Evolutionary conservation across 92 coral and sea anemone species (phyloP), one percentile per base, ranked within the genome.

Genomic region (Umimayanthus kanabou): DNA sequence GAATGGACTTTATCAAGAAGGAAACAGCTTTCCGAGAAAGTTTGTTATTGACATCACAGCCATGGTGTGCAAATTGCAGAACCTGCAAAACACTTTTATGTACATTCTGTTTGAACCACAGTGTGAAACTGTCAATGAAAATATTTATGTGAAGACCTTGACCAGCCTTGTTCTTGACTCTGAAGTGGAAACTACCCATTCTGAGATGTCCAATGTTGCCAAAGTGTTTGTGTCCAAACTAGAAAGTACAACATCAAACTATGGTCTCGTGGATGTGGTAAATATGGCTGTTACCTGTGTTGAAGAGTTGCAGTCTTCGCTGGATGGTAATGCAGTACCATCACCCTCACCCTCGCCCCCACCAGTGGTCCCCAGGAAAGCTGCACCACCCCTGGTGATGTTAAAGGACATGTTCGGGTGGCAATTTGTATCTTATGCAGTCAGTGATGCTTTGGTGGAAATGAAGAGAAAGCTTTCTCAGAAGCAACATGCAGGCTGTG

Each of bases 1-100:
- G 94, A 91, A 91, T 26, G 75, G 73, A 42, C 79, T 73, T 73
- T 94, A 90, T 87, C 80, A 29, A 79, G 95, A 94, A 86, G 92
- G 80, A 58, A 72, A 75, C 8, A 70, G 92, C 76, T 40, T 80
- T 33, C 96, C 95, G 16, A 84, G 95, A 67, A 65, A 87, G 70
- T 94, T 94, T 74, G 64, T 69, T 39, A 50, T 94, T 40, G 85
- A 90, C 76, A 82, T 66, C 18, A 73, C 89, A 29, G 71, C 80
- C n/a, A n/a, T 71, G 77, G 76, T 47, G 55, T 26, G 42, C 26
- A 50, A 29, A 25, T 85, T 37, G 13, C 33, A n/a, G 18, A 67
- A 4, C n/a, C 39, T 10, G 64, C 77, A 69, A 82, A 82, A 69
- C 65, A 47, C 29, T 22, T 77, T 25, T 25, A 50, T 42, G 4